These are phyloP conservation scores for Apeltes quadracus DNA, from an alignment of 2,113 vertebrate genomes.

Conservation along the genomic window DNA sequence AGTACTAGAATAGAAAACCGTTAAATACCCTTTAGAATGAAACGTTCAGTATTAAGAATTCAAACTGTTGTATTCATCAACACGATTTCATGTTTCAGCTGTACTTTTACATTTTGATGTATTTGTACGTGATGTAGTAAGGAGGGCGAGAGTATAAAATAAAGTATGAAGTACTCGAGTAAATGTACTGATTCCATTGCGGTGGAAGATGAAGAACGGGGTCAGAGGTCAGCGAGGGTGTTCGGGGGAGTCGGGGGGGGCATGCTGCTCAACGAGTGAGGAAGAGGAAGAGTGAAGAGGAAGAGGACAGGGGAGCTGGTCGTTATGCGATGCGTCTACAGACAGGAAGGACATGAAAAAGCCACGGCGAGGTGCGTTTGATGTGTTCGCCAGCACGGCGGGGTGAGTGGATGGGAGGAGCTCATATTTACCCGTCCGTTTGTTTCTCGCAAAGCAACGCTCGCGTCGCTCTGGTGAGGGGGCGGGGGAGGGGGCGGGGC, in stretches of 20 bases:
- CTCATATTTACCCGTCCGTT: slow-evolving; percentile 71
- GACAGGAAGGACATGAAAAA: neutral
- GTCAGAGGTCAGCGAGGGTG: neutral
- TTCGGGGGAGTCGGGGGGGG: no score
- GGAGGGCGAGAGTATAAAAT: no score
- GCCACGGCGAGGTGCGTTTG: neutral
- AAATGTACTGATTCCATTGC: no score
- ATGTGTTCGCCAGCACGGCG: slow-evolving; percentile 5
- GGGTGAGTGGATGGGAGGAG: slow-evolving; percentile 30
- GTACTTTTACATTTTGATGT: no score
- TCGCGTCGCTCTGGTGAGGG: slow-evolving; percentile 26
- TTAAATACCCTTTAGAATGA: no score
- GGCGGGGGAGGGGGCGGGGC: slow-evolving; percentile 14
- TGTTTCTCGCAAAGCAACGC: slow-evolving; percentile 51
- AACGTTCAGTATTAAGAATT: no score
- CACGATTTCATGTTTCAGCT: no score
- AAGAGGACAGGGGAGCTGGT: neutral
- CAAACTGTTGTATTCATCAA: no score
- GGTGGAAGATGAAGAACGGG: neutral
- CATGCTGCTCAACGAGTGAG: slow-evolving; percentile 19
- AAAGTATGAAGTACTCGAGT: no score
- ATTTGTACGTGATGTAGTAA: no score
- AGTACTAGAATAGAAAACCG: no score
- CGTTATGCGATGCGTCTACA: neutral
- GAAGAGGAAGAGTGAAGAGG: neutral